Conservation (phyloP, 2,888 invertebrate genomes). For the Lithophane leautieri region DNA sequence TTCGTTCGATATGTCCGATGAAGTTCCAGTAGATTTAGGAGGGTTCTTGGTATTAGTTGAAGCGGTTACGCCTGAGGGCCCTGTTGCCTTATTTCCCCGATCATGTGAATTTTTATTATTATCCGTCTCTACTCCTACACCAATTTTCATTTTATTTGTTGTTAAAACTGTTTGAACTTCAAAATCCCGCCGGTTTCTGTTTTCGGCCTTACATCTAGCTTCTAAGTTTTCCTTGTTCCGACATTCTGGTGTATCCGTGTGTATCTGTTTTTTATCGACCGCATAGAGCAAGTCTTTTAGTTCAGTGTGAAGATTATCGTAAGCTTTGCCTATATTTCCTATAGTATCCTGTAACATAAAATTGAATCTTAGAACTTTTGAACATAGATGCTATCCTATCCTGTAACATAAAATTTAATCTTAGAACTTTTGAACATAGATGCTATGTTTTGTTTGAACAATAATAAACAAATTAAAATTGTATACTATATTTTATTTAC, state of each 20-base stretch:
- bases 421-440: not conserved
- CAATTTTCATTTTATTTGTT: constrained; percentile 37
- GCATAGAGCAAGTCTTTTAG: constrained; percentile 67
- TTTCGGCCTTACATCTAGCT: constrained; percentile 47
- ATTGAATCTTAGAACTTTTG: not conserved
- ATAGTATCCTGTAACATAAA: constrained; percentile 76
- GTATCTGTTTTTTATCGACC: constrained; percentile 32
- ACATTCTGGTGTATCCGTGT: constrained; percentile 7
- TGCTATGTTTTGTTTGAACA: not conserved
- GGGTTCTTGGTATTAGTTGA: constrained; percentile 73
- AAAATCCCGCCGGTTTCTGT: constrained; percentile 51
- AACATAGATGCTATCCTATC: constrained; percentile 57
- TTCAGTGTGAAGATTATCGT: constrained; percentile 77
- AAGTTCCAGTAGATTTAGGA: constrained; percentile 67
- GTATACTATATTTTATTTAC: constrained; percentile 64
- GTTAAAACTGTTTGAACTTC: constrained; percentile 59
- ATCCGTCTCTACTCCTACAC: constrained; percentile 16
- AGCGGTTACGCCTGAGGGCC: constrained; percentile 55
- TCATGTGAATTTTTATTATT: constrained; percentile 25
- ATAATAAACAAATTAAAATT: not conserved
- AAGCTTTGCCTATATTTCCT: constrained; percentile 75
- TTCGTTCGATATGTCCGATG: constrained; percentile 29
- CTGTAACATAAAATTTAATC: constrained; percentile 68
- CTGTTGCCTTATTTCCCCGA: constrained; percentile 29
- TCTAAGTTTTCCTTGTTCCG: constrained; percentile 25